Evolutionary conservation across 2,888 invertebrate genomes (phyloP), one percentile per base, ranked within the genome.

Genomic region (Meiosimyza decipiens): DNA sequence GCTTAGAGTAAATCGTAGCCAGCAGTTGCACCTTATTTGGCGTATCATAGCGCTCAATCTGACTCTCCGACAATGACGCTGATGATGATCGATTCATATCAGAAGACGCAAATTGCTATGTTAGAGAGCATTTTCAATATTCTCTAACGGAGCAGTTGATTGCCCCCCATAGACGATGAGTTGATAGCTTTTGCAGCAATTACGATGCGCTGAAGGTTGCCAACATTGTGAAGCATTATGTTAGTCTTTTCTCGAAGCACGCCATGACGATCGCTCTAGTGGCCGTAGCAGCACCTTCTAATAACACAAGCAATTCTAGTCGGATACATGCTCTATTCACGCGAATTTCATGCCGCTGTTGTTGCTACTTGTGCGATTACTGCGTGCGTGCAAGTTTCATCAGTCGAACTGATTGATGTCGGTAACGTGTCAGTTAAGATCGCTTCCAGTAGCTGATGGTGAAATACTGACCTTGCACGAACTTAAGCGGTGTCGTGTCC

Each of bases 61-160:
- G 40, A 57, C 16, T 66, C 59, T 49, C n/a, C 65, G 76, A 73
- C 70, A 71, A 76, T 74, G 71, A 71, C 60, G 71, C 52, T 64
- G 71, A 60, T 55, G 54, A 54, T 47, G 76, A 74, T 74, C 74
- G 76, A 76, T 76, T 74, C 73, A 73, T 67, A 71, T 71, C 73
- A 68, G 62, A 69, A 22, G 52, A 72, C 66, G 71, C 65, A 57
- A 67, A 60, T 66, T 67, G 66, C 60, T 60, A 52, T 51, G 65
- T 40, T 49, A 28, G 63, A 22, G 55, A 15, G 16, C 49, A 71
- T 63, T 72, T 75, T 75, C 66, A 60, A 69, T 71, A 68, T 75
- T 62, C 52, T 72, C 72, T 73, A 73, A 73, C 72, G 73, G 72
- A 72, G 62, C 69, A 49, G 6, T 18, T n/a, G 51, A 51, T 72